Percentiles rank a stretch among this genome's conserved stretches.
These are phyloP conservation scores for Cetoscarus ocellatus DNA, from an alignment of 2,797 vertebrate genomes.

Conservation along the genomic window DNA sequence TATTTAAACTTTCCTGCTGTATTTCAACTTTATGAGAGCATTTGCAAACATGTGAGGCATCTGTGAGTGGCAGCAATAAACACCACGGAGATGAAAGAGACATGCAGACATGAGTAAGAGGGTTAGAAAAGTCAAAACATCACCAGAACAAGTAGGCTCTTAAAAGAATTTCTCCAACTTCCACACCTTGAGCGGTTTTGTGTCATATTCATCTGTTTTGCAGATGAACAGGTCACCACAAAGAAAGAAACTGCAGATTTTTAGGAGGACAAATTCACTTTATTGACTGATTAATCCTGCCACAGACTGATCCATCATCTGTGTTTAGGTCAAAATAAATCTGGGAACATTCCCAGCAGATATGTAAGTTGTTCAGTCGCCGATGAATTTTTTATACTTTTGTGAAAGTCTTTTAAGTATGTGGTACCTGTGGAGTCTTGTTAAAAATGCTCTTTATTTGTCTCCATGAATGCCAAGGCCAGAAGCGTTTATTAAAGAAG, in stretches of 20 bases:
- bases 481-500: no score
- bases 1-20: conserved; percentile 6
- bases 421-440: neutral
- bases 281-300: conserved; percentile 30
- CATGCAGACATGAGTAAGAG: neutral
- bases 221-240: neutral
- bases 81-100: conserved; percentile 1
- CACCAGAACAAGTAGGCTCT: neutral
- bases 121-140: neutral
- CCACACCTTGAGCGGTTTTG: neutral
- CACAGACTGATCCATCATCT: conserved; percentile 14
- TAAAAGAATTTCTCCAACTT: neutral
- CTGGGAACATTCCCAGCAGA: conserved; percentile 16
- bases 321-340: conserved; percentile 23
- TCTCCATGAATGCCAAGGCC: neutral
- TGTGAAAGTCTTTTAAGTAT: neutral
- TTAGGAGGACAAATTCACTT: neutral
- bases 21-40: conserved; percentile 2
- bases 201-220: neutral
- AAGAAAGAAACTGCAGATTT: neutral
- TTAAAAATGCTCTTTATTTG: neutral
- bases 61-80: conserved; percentile 15
- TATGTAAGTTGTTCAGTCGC: neutral
- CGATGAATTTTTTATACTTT: conserved; percentile 19
- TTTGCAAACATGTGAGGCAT: conserved; percentile 1